phyloP scores from a whole-genome alignment of 2,888 invertebrate genomes.

The Luffia ferchaultella region DNA sequence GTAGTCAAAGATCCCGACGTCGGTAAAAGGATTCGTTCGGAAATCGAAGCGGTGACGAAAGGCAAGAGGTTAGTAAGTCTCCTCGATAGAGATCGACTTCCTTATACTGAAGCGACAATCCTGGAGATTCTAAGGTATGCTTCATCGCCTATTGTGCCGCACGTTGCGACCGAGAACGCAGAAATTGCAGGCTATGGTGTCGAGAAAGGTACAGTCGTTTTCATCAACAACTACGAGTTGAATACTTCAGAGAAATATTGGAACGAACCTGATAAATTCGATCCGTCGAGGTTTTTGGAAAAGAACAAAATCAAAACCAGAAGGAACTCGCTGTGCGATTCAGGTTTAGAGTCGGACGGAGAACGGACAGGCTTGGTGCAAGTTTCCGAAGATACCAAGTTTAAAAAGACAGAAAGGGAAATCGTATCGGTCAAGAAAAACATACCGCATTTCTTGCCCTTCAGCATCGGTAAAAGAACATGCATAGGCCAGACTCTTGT shows the following conservation, averaged over 20 bases:
- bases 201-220: slow-evolving; percentile 80
- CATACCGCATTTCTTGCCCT: slow-evolving; percentile 80
- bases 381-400: slow-evolving; percentile 26
- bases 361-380: slow-evolving; percentile 30
- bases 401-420: slow-evolving; percentile 42
- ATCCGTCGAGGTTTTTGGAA: slow-evolving; percentile 78
- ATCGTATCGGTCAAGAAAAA: slow-evolving; percentile 53
- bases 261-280: slow-evolving; percentile 75
- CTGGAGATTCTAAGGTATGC: slow-evolving; percentile 81
- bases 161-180: slow-evolving; percentile 82
- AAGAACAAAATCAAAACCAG: slow-evolving; percentile 34
- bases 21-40: slow-evolving; percentile 70
- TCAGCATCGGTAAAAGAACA: slow-evolving; percentile 86
- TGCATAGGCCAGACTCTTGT: slow-evolving; percentile 86
- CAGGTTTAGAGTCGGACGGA: slow-evolving; percentile 62
- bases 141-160: slow-evolving; percentile 90
- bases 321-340: slow-evolving; percentile 59
- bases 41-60: slow-evolving; percentile 70
- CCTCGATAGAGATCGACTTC: slow-evolving; percentile 72
- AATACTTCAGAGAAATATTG: slow-evolving; percentile 79
- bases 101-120: slow-evolving; percentile 84
- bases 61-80: slow-evolving; percentile 67
- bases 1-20: slow-evolving; percentile 73
- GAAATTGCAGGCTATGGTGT: slow-evolving; percentile 76
- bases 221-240: slow-evolving; percentile 84